A percentile compares a stretch with the other conserved stretches of the same genome.
Conservation (phyloP, 2,113 vertebrate genomes). For the Crypturellus undulatus region DNA sequence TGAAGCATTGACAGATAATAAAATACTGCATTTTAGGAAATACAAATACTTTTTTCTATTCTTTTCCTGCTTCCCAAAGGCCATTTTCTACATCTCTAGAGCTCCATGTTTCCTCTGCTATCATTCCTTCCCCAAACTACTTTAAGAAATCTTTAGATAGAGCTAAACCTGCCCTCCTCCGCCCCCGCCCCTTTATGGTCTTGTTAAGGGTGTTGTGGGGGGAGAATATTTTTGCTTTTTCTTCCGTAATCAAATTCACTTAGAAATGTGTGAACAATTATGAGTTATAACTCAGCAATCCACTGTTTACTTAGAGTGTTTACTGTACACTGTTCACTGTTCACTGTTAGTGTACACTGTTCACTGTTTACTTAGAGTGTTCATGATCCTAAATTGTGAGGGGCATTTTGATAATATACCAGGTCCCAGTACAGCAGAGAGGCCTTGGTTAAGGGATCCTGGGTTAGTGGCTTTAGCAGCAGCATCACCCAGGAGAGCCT, state of each 20-base stretch:
- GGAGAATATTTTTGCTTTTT: background rate
- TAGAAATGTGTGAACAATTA: background rate
- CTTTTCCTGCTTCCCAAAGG: background rate
- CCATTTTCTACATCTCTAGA: background rate
- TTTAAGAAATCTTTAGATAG: background rate
- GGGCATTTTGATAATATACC: background rate
- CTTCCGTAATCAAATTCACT: background rate
- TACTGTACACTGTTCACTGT: too few relatives aligned
- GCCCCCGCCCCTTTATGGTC: background rate
- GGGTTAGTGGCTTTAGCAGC: too few relatives aligned
- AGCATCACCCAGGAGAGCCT: background rate
- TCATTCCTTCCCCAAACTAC: background rate
- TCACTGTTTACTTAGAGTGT: background rate
- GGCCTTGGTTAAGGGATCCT: background rate
- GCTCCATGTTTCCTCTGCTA: background rate
- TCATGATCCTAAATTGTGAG: background rate
- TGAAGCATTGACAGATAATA: background rate
- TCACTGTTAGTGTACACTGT: too few relatives aligned
- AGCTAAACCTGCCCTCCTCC: background rate
- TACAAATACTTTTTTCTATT: background rate
- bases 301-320: background rate
- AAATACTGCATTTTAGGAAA: background rate
- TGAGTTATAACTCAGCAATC: background rate
- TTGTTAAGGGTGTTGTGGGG: background rate
- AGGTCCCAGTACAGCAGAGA: background rate